phyloP scores from a whole-genome alignment of 2,888 invertebrate genomes.

The Carpatolechia fugitivella region DNA sequence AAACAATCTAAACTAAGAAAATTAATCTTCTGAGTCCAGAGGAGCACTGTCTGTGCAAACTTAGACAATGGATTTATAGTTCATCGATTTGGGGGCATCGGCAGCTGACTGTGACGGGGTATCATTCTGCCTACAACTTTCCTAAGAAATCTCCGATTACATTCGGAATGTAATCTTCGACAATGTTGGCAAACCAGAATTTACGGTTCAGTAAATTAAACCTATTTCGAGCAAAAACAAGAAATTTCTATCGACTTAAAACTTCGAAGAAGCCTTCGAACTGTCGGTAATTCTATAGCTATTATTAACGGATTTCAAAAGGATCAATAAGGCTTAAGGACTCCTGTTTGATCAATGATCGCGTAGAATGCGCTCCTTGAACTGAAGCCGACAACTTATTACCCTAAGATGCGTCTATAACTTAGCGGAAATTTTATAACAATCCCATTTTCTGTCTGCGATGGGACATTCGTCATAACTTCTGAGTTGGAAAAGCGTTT shows the following conservation, averaged over 20 bases:
- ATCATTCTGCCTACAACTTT: slow-evolving; percentile 23
- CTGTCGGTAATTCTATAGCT: slow-evolving; percentile 15
- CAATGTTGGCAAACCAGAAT: background rate
- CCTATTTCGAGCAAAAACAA: background rate
- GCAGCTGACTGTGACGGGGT: slow-evolving; percentile 50
- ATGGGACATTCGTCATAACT: slow-evolving; percentile 32
- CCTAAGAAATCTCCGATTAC: slow-evolving; percentile 21
- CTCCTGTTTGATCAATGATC: slow-evolving; percentile 15
- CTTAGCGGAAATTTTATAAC: slow-evolving; percentile 25
- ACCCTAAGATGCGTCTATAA: background rate
- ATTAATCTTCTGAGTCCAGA: slow-evolving; percentile 78
- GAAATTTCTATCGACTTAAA: slow-evolving; percentile 1
- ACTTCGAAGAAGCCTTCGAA: slow-evolving; percentile 12
- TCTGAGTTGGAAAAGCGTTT: slow-evolving; percentile 37
- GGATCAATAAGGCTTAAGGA: slow-evolving; percentile 17
- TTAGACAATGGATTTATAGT: slow-evolving; percentile 79
- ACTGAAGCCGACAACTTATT: background rate
- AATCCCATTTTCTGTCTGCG: slow-evolving; percentile 24
- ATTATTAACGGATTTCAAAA: slow-evolving; percentile 15
- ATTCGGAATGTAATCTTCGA: background rate
- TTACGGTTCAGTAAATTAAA: background rate
- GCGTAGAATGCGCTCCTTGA: background rate
- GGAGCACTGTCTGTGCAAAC: slow-evolving; percentile 74
- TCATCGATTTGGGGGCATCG: slow-evolving; percentile 74
- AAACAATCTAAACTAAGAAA: slow-evolving; percentile 80